These are phyloP conservation scores for Toxonevra muliebris DNA, from an alignment of 2,888 invertebrate species.

Conservation along the genomic window DNA sequence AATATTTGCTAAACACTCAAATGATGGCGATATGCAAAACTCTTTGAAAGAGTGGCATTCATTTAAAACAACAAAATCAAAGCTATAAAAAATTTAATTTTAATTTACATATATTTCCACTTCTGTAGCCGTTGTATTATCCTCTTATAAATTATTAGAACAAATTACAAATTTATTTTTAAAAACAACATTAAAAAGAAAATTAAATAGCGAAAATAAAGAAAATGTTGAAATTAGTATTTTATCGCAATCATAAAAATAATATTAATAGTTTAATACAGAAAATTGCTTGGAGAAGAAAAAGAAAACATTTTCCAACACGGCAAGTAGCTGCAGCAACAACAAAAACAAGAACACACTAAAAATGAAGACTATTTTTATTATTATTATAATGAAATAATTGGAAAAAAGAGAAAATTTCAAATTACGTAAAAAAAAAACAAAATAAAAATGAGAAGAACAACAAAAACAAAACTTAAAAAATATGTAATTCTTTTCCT, in stretches of 20 bases:
- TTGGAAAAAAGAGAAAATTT: conserved; percentile 7
- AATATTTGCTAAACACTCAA: too few species aligned
- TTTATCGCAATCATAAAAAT: conserved; percentile 15
- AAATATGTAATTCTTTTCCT: conserved; percentile 10
- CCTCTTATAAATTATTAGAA: background rate
- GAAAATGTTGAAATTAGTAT: conserved; percentile 28
- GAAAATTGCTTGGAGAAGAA: conserved; percentile 13
- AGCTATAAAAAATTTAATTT: too few species aligned
- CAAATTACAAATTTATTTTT: too few species aligned
- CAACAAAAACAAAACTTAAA: conserved; percentile 13
- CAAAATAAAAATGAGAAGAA: conserved; percentile 18
- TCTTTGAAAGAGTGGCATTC: too few species aligned
- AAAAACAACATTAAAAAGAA: too few species aligned
- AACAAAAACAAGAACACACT: conserved; percentile 16
- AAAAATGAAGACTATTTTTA: conserved; percentile 15
- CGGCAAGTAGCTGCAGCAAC: conserved; percentile 1
- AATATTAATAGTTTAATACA: conserved; percentile 25
- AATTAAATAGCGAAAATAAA: background rate
- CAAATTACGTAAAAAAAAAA: background rate
- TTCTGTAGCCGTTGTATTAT: background rate
- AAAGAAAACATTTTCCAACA: conserved; percentile 8
- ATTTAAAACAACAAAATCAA: too few species aligned
- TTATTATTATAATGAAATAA: conserved; percentile 19
- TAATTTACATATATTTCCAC: too few species aligned
- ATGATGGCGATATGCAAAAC: too few species aligned